Percentiles rank a stretch among this genome's conserved stretches.
phyloP scores from a whole-genome alignment of 1,140 invertebrate genomes.

The Drosophila bifasciata region DNA sequence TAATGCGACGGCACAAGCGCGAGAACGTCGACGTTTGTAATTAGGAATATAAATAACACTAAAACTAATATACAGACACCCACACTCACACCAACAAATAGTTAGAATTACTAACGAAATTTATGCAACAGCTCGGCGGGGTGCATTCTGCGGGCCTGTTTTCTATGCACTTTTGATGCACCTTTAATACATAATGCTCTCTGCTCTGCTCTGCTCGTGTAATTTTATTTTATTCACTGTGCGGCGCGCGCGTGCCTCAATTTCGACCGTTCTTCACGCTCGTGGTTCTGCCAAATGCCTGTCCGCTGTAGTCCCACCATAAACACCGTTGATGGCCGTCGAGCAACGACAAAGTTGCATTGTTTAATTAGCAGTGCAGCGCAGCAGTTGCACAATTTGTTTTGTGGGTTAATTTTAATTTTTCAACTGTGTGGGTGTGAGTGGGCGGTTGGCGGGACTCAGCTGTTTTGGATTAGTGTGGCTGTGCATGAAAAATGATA shows the following conservation, averaged over 20 bases:
- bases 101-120: conserved; percentile 57
- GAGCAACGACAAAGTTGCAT: conserved; percentile 42
- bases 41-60: conserved; percentile 63
- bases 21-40: conserved; percentile 41
- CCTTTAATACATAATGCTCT: conserved; percentile 19
- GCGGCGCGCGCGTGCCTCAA: neutral
- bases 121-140: conserved; percentile 40
- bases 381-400: conserved; percentile 66
- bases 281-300: neutral
- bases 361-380: conserved; percentile 18
- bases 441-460: neutral
- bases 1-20: conserved; percentile 18
- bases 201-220: too few relatives aligned
- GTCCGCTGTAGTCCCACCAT: neutral
- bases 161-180: conserved; percentile 31
- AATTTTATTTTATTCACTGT: conserved; percentile 2
- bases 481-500: neutral
- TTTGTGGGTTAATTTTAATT: conserved; percentile 17
- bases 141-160: conserved; percentile 33
- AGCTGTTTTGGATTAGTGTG: neutral
- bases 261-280: neutral
- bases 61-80: conserved; percentile 57
- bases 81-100: conserved; percentile 44
- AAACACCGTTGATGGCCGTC: conserved; percentile 9
- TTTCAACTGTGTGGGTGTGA: neutral